Conservation (phyloP, 37 sponge, comb jelly and placozoan genomes). For the Cladorhizidae sp. region DNA sequence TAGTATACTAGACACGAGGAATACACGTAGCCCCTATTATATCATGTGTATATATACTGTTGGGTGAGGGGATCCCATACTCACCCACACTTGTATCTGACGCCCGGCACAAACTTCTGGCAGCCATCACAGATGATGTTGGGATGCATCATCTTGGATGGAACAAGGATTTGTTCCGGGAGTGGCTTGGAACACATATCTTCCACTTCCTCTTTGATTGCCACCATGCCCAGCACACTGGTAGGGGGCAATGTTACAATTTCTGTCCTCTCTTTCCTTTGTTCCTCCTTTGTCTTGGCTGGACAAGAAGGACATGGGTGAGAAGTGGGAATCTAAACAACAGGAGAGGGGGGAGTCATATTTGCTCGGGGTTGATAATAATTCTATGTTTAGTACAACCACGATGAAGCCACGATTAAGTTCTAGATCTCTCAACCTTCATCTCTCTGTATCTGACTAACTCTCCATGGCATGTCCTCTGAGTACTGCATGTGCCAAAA, state of each 20-base stretch:
- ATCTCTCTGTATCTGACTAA: too few species aligned
- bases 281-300: not conserved
- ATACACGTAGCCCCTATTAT: too few species aligned
- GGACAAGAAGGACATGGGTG: too few species aligned
- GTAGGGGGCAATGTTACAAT: not conserved
- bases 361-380: too few species aligned
- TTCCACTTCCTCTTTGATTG: not conserved
- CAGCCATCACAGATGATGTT: conserved; percentile 78
- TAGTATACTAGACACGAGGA: too few species aligned
- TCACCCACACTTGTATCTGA: conserved; percentile 91
- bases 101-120: conserved; percentile 55
- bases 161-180: not conserved
- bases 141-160: conserved; percentile 26
- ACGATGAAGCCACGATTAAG: too few species aligned
- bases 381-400: too few species aligned
- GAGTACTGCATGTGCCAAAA: not conserved
- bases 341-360: too few species aligned
- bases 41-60: too few species aligned
- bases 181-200: not conserved
- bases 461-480: not conserved
- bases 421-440: too few species aligned
- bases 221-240: not conserved
- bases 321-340: too few species aligned
- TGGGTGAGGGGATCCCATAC: conserved; percentile 2
- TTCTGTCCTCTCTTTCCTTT: not conserved